Conservation (phyloP, 2,888 invertebrate species). For the Ceratothoa steindachneri region DNA sequence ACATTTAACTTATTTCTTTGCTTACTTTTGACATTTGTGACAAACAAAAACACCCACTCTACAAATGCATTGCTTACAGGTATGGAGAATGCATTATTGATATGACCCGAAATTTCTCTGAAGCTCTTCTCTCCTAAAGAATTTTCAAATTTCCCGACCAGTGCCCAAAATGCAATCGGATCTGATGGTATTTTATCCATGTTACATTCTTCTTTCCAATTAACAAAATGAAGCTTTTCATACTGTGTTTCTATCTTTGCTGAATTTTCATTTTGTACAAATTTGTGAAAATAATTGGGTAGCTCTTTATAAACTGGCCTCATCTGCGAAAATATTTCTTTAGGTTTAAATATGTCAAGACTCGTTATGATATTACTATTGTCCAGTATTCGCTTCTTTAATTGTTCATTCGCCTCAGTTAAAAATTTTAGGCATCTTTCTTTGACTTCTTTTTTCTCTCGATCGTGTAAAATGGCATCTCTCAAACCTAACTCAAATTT, state of each 20-base stretch:
- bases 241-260: constrained; percentile 22
- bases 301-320: constrained; percentile 18
- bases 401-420: constrained; percentile 23
- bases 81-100: constrained; percentile 20
- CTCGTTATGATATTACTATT: constrained; percentile 16
- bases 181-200: constrained; percentile 18
- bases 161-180: constrained; percentile 26
- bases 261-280: constrained; percentile 6
- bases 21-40: too few species aligned
- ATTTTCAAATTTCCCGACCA: constrained; percentile 29
- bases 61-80: constrained; percentile 25
- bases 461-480: constrained; percentile 13
- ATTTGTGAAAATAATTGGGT: constrained; percentile 17
- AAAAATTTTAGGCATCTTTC: constrained; percentile 24
- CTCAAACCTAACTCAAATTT: constrained; percentile 16
- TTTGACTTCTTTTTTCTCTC: constrained; percentile 22
- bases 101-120: constrained; percentile 15
- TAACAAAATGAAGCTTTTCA: constrained; percentile 18
- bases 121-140: constrained; percentile 23
- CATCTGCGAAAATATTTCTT: background rate
- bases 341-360: constrained; percentile 18
- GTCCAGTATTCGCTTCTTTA: constrained; percentile 19
- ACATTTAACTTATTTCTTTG: too few species aligned
- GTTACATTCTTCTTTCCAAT: constrained; percentile 29
- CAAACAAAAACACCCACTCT: too few species aligned